Conservation (phyloP, 2,888 invertebrate genomes). For the Microctonus hyperodae region DNA sequence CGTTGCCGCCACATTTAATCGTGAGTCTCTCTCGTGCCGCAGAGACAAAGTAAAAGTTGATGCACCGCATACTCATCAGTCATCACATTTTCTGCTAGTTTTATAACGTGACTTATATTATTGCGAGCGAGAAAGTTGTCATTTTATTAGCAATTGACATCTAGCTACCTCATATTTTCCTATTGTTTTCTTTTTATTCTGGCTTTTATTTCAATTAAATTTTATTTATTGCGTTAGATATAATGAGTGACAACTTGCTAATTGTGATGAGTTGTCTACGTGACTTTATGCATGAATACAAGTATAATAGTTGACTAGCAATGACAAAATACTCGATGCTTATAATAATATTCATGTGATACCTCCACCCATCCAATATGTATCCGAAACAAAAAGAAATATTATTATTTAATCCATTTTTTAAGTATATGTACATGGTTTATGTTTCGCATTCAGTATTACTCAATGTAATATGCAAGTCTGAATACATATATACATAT, state of each 20-base stretch:
- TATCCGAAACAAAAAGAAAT: not conserved
- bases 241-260: not conserved
- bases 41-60: slow-evolving; percentile 24
- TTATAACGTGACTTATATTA: slow-evolving; percentile 39
- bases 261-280: not conserved
- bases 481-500: not conserved
- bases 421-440: not conserved
- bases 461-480: not conserved
- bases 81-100: slow-evolving; percentile 29
- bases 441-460: not conserved
- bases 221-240: not conserved
- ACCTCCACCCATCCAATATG: not conserved
- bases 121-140: slow-evolving; percentile 46
- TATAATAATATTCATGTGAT: not conserved
- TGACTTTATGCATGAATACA: not conserved
- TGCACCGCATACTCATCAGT: slow-evolving; percentile 27
- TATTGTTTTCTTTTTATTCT: not conserved
- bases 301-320: not conserved
- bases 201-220: not conserved
- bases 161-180: not conserved
- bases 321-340: not conserved
- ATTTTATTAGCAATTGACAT: slow-evolving; percentile 30
- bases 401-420: slow-evolving; percentile 1
- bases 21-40: slow-evolving; percentile 14
- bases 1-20: slow-evolving; percentile 4